Percentiles rank a stretch among this genome's conserved stretches.
Evolutionary conservation across 2,113 vertebrate genomes (phyloP).

Genomic region (Haliaeetus leucogaster): DNA sequence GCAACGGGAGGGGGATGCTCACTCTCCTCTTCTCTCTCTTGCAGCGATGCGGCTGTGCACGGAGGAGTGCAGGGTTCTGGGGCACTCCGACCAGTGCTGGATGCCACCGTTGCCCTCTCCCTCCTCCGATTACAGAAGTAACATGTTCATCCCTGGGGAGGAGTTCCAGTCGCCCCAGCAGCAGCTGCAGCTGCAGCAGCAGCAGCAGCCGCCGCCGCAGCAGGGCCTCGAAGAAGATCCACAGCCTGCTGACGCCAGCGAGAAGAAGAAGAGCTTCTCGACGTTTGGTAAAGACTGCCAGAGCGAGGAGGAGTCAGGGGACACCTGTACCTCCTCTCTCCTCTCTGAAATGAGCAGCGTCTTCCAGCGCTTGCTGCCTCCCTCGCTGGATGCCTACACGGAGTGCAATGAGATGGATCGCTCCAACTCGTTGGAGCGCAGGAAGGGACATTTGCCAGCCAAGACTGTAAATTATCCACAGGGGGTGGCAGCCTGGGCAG

Average conservation of each 20-base stretch:
- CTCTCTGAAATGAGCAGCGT: conserved; percentile 96
- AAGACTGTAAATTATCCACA: conserved; percentile 87
- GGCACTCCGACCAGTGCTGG: conserved; percentile 98
- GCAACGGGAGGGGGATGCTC: background rate
- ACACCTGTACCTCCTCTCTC: conserved; percentile 83
- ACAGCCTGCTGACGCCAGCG: conserved; percentile 66
- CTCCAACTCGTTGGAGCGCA: conserved; percentile 84
- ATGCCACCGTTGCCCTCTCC: conserved; percentile 90
- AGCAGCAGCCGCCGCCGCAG: conserved; percentile 30
- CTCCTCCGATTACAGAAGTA: conserved; percentile 89
- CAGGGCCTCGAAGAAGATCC: conserved; percentile 80
- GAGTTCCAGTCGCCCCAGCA: conserved; percentile 77
- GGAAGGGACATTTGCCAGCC: conserved; percentile 83
- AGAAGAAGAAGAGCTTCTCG: conserved; percentile 93
- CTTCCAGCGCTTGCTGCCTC: conserved; percentile 90
- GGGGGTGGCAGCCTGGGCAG: conserved; percentile 94
- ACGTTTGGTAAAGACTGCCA: conserved; percentile 91
- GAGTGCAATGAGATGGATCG: conserved; percentile 82
- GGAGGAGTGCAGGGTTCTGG: conserved; percentile 92
- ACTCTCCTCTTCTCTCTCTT: background rate
- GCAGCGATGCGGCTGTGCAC: conserved; percentile 93
- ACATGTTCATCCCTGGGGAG: conserved; percentile 95
- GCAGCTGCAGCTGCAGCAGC: background rate
- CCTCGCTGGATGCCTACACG: conserved; percentile 83
- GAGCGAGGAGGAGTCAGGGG: conserved; percentile 48